phyloP scores from a whole-genome alignment of 2,113 vertebrate genomes.

The Polyodon spathula region DNA sequence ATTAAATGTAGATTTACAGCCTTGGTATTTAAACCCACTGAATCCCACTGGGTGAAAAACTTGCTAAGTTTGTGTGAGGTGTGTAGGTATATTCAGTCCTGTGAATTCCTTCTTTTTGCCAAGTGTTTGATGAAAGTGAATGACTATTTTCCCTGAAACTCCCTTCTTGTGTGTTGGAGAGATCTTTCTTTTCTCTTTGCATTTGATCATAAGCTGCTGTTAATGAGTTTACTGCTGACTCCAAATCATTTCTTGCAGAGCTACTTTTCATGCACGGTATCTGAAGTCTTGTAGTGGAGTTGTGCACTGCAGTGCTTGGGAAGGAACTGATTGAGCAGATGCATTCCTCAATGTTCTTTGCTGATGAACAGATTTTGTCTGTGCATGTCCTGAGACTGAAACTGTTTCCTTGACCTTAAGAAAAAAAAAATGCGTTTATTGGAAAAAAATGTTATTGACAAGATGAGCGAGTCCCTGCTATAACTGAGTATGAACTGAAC shows the following conservation, averaged over 20 bases:
- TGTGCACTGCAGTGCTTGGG: constrained; percentile 11
- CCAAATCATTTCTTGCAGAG: constrained; percentile 46
- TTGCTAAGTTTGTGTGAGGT: constrained; percentile 16
- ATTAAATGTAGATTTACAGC: too few relatives aligned
- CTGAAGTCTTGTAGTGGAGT: constrained; percentile 19
- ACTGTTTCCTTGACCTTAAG: constrained; percentile 35
- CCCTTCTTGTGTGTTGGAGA: constrained; percentile 19
- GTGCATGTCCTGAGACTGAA: constrained; percentile 26
- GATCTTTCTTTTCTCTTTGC: constrained; percentile 12
- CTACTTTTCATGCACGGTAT: constrained; percentile 30
- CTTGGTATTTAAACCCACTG: constrained; percentile 63
- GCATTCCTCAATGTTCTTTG: constrained; percentile 42
- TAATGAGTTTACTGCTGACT: constrained; percentile 53
- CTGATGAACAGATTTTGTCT: constrained; percentile 43
- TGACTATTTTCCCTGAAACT: background rate
- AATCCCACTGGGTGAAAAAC: constrained; percentile 28
- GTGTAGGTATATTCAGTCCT: constrained; percentile 36
- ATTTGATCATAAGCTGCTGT: constrained; percentile 27
- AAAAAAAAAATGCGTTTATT: too few relatives aligned
- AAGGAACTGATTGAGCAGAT: constrained; percentile 22
- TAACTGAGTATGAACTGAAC: too few relatives aligned
- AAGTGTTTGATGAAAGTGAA: background rate
- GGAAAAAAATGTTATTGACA: background rate
- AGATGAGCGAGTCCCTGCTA: background rate
- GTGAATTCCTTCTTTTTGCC: constrained; percentile 29